These are phyloP conservation scores for Corydoras sp. DNA, from an alignment of 2,113 vertebrate genomes.

Conservation along the genomic window DNA sequence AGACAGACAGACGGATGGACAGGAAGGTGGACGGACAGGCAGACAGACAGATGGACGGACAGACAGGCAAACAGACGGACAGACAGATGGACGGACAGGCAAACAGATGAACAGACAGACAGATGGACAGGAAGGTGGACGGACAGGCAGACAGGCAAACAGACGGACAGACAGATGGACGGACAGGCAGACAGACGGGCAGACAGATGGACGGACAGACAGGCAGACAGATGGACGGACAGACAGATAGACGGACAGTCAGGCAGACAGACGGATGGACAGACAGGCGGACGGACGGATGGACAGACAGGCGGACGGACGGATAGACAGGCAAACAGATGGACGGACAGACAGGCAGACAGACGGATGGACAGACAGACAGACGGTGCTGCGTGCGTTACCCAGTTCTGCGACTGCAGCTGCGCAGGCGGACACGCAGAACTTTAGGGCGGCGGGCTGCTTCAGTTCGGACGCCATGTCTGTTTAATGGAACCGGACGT, in stretches of 20 bases:
- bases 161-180: too few species aligned
- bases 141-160: too few species aligned
- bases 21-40: too few species aligned
- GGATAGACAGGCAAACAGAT: background rate
- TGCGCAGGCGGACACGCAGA: conserved; percentile 73
- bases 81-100: background rate
- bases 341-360: too few species aligned
- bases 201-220: too few species aligned
- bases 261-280: too few species aligned
- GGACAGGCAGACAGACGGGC: background rate
- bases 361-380: background rate
- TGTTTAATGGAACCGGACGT: background rate
- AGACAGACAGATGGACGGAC: too few species aligned
- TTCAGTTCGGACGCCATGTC: background rate
- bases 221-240: too few species aligned
- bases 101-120: background rate
- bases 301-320: background rate
- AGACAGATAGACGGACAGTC: background rate
- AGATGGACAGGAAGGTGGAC: background rate
- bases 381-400: conserved; percentile 42
- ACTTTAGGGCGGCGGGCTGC: conserved; percentile 72
- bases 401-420: conserved; percentile 78
- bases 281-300: background rate
- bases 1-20: background rate
- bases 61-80: background rate